A percentile compares a stretch with the other conserved stretches of the same genome.
phyloP scores from a whole-genome alignment of 1,140 invertebrate species.

The Copidosoma floridanum region DNA sequence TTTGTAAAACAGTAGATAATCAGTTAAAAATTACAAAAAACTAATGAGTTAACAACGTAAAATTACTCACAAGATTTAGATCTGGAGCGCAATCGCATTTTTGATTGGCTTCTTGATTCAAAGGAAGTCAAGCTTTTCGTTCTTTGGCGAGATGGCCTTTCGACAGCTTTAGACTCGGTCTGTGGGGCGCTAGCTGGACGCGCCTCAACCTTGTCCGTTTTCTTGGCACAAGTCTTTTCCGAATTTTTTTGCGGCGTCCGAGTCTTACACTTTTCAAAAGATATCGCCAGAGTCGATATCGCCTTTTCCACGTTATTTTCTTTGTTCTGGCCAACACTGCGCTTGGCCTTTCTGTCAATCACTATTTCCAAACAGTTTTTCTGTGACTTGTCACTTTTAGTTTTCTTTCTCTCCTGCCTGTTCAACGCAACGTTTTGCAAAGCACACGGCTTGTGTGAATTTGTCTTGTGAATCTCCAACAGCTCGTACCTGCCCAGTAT shows the following conservation, averaged over 20 bases:
- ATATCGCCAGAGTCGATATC: too few relatives aligned
- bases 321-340: neutral
- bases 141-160: slow-evolving; percentile 15
- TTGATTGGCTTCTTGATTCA: slow-evolving; percentile 32
- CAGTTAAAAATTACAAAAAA: slow-evolving; percentile 2
- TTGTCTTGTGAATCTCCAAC: slow-evolving; percentile 39
- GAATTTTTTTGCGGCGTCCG: too few relatives aligned
- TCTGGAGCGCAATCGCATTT: slow-evolving; percentile 7
- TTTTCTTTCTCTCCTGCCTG: neutral
- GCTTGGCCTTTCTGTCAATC: neutral
- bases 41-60: neutral
- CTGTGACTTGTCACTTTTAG: neutral
- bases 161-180: too few relatives aligned
- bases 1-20: neutral
- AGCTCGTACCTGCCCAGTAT: slow-evolving; percentile 22
- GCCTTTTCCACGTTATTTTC: too few relatives aligned
- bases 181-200: slow-evolving; percentile 28
- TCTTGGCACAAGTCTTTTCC: too few relatives aligned
- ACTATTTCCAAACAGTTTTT: neutral
- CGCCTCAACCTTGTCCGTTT: too few relatives aligned
- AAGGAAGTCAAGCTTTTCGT: slow-evolving; percentile 29
- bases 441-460: slow-evolving; percentile 1
- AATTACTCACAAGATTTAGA: slow-evolving; percentile 44
- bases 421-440: slow-evolving; percentile 1
- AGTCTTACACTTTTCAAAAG: too few relatives aligned